Base-by-base conservation (phyloP, 2,797 vertebrate genomes). In the Melanotaenia pygmaea region DNA sequence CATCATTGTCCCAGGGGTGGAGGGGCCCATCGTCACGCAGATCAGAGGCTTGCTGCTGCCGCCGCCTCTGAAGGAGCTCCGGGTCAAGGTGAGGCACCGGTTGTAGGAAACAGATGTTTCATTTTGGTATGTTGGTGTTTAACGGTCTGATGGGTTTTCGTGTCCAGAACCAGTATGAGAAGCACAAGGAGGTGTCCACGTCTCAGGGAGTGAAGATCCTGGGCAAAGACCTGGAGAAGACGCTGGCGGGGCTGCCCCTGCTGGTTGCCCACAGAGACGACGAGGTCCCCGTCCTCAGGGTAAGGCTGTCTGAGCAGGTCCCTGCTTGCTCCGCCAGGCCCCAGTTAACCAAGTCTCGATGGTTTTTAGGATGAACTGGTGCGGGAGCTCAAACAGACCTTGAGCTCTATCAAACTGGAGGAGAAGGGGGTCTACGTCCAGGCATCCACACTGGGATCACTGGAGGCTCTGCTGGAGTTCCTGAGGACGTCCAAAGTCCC, bases 351-450 rank as follows among this genome's bases (percentile, higher is more conserved):
- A 28, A 45, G 11, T 7, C 5, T 14, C 53, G 3, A 66, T 83
- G 57, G 43, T 71, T 74, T 77, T 4, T 92, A 99, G 98, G 98
- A 99, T 51, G 98, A 99, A 56, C 87, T 99, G 74, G 93, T 97
- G 50, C 95, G 96, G 1, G 98, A 99, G 86, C 92, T 99, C 81
- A 99, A 98, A 79, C 98, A 99, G 93, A 99, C 98, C 0, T 89
- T 99, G 76, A 99, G 94, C 86, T 96, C 95, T 71, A 98, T 99
- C 90, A 99, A 98, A 61, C 92, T 99, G 86, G 98, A 99, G 93
- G 98, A 99, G 86, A 99, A 99, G 59, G 98, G 98, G 0, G 98
- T 99, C 32, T 99, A 99, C 40, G 98, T 99, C 20, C 98, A 99
- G 90, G 97, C 98, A 2, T 99, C 98, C 22, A 99, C 98, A 0